A percentile compares a stretch with the other conserved stretches of the same genome.
Conservation (phyloP, 2,113 vertebrate species). For the Alligator mississippiensis region DNA sequence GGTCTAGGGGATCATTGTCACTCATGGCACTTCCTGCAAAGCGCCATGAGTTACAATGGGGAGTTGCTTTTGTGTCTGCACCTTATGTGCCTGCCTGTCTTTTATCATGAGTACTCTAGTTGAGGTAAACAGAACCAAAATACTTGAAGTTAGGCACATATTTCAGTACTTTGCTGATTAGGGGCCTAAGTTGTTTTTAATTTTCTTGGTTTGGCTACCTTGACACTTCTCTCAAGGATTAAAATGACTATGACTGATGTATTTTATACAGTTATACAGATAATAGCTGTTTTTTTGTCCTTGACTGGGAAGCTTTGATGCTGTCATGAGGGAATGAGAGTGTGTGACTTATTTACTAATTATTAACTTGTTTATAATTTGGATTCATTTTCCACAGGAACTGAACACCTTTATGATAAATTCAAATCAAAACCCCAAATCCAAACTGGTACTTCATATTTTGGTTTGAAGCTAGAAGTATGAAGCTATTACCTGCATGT, state of each 20-base stretch:
- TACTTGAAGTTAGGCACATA: not conserved
- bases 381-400: constrained; percentile 24
- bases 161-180: not conserved
- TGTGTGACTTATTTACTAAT: constrained; percentile 44
- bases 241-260: constrained; percentile 22
- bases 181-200: not conserved
- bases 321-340: constrained; percentile 30
- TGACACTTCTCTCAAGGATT: not conserved
- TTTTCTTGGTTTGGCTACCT: not conserved
- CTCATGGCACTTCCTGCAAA: no score
- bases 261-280: not conserved
- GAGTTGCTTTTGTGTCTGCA: no score
- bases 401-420: not conserved
- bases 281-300: constrained; percentile 23
- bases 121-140: not conserved
- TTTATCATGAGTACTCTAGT: not conserved
- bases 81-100: not conserved
- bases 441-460: not conserved
- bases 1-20: no score
- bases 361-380: constrained; percentile 1
- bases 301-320: not conserved
- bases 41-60: no score
- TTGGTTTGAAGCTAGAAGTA: not conserved
- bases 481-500: not conserved
- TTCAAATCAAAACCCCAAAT: not conserved